These are phyloP conservation scores for Megaceryle maxima DNA, from an alignment of 2,113 vertebrate species.

Conservation along the genomic window DNA sequence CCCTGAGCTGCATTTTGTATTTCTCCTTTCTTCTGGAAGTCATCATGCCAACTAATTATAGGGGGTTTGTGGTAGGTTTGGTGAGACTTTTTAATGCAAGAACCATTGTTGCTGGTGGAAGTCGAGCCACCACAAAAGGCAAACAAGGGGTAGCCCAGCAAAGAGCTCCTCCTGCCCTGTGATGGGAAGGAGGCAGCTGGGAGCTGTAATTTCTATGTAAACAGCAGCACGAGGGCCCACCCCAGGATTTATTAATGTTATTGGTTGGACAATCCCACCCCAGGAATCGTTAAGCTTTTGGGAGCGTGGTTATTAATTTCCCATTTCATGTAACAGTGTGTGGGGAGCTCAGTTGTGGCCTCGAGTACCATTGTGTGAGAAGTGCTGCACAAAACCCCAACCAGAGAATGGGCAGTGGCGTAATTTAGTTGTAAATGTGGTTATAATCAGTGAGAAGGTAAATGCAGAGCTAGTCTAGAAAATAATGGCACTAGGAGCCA, in stretches of 20 bases:
- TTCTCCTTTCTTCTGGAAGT: neutral
- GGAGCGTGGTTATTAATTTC: neutral
- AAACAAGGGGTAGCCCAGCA: neutral
- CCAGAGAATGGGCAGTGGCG: neutral
- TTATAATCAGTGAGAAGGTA: neutral
- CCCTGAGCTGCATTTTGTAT: neutral
- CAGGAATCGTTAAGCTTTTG: neutral
- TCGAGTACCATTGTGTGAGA: neutral
- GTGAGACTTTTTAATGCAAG: neutral
- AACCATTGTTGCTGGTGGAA: neutral
- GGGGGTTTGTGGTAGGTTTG: neutral
- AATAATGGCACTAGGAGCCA: neutral
- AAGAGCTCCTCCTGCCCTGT: neutral
- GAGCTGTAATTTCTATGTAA: neutral
- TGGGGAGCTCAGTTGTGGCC: rapidly evolving
- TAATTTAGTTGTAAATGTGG: neutral
- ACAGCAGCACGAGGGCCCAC: neutral
- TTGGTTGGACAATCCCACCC: neutral
- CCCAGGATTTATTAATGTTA: neutral
- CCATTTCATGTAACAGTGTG: neutral
- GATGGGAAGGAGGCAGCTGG: neutral
- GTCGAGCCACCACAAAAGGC: neutral
- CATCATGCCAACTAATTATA: neutral
- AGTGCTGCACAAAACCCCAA: neutral
- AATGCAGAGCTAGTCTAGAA: neutral